phyloP scores from a whole-genome alignment of 2,113 vertebrate genomes.

The Rhynchomys soricoides region DNA sequence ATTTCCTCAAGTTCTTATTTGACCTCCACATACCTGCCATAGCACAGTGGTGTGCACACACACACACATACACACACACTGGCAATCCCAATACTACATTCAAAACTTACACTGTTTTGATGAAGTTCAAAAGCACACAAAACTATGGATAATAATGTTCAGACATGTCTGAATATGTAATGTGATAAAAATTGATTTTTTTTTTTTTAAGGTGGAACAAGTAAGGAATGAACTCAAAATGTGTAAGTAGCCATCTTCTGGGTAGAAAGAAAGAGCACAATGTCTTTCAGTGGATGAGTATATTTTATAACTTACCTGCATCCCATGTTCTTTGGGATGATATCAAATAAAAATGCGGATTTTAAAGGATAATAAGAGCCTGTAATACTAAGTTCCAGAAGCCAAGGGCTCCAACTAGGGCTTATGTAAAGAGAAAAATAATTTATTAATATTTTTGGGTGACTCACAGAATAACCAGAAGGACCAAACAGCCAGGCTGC shows the following conservation, averaged over 20 bases:
- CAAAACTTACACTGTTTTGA: slow-evolving; percentile 9
- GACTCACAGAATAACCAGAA: slow-evolving; percentile 29
- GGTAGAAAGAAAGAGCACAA: not conserved
- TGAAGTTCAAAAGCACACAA: slow-evolving; percentile 16
- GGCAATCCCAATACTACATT: not conserved
- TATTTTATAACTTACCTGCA: not conserved
- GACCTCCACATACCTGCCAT: not conserved
- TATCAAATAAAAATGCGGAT: not conserved
- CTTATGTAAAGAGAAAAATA: slow-evolving; percentile 43
- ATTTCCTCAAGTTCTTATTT: not conserved
- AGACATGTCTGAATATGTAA: not conserved
- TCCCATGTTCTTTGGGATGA: not conserved
- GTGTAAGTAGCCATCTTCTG: not conserved
- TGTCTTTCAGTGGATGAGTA: not conserved
- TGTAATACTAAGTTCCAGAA: not conserved
- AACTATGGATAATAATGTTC: slow-evolving; percentile 14
- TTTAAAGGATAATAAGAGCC: slow-evolving; percentile 25
- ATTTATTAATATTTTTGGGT: not conserved
- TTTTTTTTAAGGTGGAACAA: not conserved
- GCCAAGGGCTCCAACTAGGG: not conserved
- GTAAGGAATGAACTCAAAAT: not conserved
- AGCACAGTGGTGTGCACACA: not conserved
- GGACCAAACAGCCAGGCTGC: not conserved
- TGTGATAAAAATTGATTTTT: not conserved
- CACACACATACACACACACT: not conserved